A percentile compares a stretch with the other conserved stretches of the same genome.
Conservation (phyloP, 2,888 invertebrate species). For the Dascillus cervinus region DNA sequence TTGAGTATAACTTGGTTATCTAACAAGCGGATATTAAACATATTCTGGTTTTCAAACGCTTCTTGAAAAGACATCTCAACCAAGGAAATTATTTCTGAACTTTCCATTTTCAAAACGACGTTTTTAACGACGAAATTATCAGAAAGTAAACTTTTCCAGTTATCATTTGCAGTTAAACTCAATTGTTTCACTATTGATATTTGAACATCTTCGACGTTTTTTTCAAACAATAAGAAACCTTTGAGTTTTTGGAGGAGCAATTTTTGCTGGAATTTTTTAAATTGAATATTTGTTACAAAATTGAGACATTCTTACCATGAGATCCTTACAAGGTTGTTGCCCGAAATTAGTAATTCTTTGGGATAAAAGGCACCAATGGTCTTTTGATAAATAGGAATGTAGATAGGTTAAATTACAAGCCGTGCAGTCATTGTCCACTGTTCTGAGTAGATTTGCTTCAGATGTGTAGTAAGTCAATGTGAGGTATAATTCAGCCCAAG, state of each 20-base stretch:
- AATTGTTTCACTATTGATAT: slow-evolving; percentile 24
- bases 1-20: slow-evolving; percentile 21
- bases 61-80: slow-evolving; percentile 18
- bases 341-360: slow-evolving; percentile 41
- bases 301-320: slow-evolving; percentile 21
- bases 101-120: slow-evolving; percentile 28
- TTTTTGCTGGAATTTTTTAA: slow-evolving; percentile 31
- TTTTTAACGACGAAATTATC: slow-evolving; percentile 29
- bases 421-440: slow-evolving; percentile 24
- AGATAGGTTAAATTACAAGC: slow-evolving; percentile 34
- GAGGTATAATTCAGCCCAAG: slow-evolving; percentile 37
- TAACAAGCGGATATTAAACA: slow-evolving; percentile 2
- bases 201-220: slow-evolving; percentile 26
- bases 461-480: slow-evolving; percentile 30
- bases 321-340: slow-evolving; percentile 31
- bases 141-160: slow-evolving; percentile 28
- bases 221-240: slow-evolving; percentile 31
- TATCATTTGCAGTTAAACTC: slow-evolving; percentile 24
- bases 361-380: slow-evolving; percentile 37
- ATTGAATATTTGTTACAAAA: slow-evolving; percentile 1
- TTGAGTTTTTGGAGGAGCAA: slow-evolving; percentile 34
- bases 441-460: slow-evolving; percentile 22
- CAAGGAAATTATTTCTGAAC: slow-evolving; percentile 10
- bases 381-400: slow-evolving; percentile 34
- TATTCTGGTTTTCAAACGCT: slow-evolving; percentile 3